Base-by-base conservation (phyloP, 2,888 invertebrate genomes). In the Hirtodrosophila confusa region DNA sequence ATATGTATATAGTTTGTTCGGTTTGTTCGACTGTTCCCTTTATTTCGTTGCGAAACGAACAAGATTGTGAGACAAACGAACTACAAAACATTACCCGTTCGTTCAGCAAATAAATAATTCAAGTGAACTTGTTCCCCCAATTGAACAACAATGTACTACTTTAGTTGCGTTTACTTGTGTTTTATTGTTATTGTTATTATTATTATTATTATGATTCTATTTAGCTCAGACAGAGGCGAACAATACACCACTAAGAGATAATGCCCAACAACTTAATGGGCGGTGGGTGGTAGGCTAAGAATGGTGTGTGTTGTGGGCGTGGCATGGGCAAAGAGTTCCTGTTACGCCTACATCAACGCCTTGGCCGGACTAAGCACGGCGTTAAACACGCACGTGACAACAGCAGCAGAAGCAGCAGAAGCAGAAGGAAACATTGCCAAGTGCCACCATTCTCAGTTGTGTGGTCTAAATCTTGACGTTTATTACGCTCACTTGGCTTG, bases 401-500 rank as follows among this genome's bases (percentile, higher is more conserved):
- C 36, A 53, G 36, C 43, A 40, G 45, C 45, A 54, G 41, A 27
- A 17, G 37, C 69, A 75, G 62, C 36, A 53, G 36, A 40, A 40
- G 45, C 45, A 54, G 41, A 27, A 17, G 37, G 10, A 23, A 45
- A 36, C 29, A 55, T 36, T 53, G 66, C 35, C 78, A 65, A 68
- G 58, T 57, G 54, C 48, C 62, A 8, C 66, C 31, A 35, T 49
- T 29, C 48, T 36, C 60, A 31, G 62, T 35, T 54, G 44, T 69
- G 63, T 58, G 80, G 70, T 74, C 74, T 58, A 67, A 80, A 70
- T 79, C 80, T 75, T 86, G 73, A 65, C 83, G 73, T 80, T 80
- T 80, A 80, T 80, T 86, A 70, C 86, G 80, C 80, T 75, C 76
- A 75, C 68, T 73, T 86, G 80, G 76, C 66, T 61, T 27, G 27